A percentile compares a stretch with the other conserved stretches of the same genome.
These are phyloP conservation scores for Crenichthys baileyi DNA, from an alignment of 2,797 vertebrate species.

Conservation along the genomic window DNA sequence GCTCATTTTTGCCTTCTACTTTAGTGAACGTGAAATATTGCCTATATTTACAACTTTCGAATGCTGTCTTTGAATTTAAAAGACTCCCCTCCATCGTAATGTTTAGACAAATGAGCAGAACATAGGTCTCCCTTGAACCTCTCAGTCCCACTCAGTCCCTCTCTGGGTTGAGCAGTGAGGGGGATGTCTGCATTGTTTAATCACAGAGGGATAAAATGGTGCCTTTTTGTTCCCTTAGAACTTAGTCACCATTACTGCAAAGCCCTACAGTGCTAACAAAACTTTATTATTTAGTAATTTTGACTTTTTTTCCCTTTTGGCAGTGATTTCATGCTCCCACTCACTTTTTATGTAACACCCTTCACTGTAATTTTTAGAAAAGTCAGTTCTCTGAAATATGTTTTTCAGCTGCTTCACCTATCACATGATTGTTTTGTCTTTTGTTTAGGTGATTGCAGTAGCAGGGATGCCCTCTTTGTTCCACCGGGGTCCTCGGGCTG, in stretches of 20 bases:
- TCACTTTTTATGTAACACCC: slow-evolving; percentile 67
- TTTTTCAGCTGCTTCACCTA: neutral
- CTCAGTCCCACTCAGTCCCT: slow-evolving; percentile 42
- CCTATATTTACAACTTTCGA: no score
- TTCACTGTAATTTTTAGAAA: slow-evolving; percentile 55
- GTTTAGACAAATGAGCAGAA: slow-evolving; percentile 8
- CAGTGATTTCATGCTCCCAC: slow-evolving; percentile 60
- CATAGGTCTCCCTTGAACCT: slow-evolving; percentile 35
- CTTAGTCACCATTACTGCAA: slow-evolving; percentile 52
- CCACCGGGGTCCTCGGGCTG: slow-evolving; percentile 14
- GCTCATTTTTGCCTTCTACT: no score
- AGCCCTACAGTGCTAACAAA: slow-evolving; percentile 46
- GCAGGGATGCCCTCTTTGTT: slow-evolving; percentile 35
- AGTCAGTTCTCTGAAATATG: neutral
- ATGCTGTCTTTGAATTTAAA: no score
- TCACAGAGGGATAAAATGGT: slow-evolving; percentile 59
- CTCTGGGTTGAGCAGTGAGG: slow-evolving; percentile 48
- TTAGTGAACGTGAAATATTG: no score
- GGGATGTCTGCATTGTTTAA: slow-evolving; percentile 68
- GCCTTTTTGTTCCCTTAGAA: slow-evolving; percentile 62
- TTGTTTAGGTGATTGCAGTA: slow-evolving; percentile 21
- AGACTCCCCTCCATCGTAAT: no score
- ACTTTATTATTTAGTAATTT: slow-evolving; percentile 61
- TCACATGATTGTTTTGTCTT: slow-evolving; percentile 12
- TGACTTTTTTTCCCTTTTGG: slow-evolving; percentile 49